Evolutionary conservation across 92 coral and sea anemone genomes (phyloP).

Genomic region (Porites evermanni): DNA sequence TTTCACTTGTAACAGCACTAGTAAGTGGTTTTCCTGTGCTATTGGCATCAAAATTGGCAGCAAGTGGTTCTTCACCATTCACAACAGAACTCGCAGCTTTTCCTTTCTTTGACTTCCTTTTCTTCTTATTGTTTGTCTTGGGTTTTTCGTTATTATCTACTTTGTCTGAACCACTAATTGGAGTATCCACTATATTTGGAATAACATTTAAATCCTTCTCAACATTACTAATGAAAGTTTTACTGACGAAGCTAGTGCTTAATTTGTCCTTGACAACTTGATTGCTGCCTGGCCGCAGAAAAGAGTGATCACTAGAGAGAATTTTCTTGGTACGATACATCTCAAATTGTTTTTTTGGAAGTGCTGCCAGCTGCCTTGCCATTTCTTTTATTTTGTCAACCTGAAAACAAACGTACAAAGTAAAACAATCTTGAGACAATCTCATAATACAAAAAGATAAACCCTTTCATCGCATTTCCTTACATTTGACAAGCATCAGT

Average conservation of each 20-base stretch:
- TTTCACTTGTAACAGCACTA: not conserved
- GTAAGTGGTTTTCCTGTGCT: not conserved
- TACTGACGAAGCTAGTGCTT: not conserved
- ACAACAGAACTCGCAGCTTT: conserved; percentile 12
- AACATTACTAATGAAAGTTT: conserved; percentile 19
- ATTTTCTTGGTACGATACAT: conserved; percentile 81
- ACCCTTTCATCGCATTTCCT: not conserved
- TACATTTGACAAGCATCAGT: not conserved
- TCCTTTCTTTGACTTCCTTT: conserved; percentile 63
- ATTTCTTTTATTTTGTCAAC: conserved; percentile 91
- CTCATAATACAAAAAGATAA: not conserved
- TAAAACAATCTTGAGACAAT: too few species aligned
- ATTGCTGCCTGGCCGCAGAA: conserved; percentile 27
- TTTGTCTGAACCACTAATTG: not conserved
- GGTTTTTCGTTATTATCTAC: conserved; percentile 2
- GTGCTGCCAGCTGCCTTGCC: conserved; percentile 98
- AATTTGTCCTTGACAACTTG: conserved; percentile 52
- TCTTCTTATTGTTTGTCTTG: conserved; percentile 47
- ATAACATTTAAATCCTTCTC: conserved; percentile 29
- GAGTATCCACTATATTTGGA: conserved; percentile 11
- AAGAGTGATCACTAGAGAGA: conserved; percentile 64
- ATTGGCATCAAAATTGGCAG: not conserved
- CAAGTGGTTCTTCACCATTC: not conserved
- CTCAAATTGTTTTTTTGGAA: conserved; percentile 89
- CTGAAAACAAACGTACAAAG: conserved; percentile 35